Evolutionary conservation across 1,140 invertebrate genomes (phyloP).

Genomic region (Drosophila bifasciata): DNA sequence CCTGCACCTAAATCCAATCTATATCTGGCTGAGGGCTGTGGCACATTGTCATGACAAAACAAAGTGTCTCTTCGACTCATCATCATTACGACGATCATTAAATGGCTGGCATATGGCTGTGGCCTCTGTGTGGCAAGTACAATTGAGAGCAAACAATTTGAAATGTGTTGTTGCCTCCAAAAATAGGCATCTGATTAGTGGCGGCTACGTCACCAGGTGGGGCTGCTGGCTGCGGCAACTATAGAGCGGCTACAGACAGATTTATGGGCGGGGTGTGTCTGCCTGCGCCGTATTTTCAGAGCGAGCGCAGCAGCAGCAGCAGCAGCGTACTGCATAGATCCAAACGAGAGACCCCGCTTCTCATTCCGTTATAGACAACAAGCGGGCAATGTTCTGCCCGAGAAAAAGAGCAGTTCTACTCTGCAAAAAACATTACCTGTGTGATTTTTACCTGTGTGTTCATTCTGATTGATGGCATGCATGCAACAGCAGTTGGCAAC

Average conservation of each 20-base stretch:
- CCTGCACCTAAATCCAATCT: slow-evolving; percentile 37
- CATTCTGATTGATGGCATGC: slow-evolving; percentile 38
- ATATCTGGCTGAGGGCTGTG: slow-evolving; percentile 6
- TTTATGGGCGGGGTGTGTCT: slow-evolving; percentile 58
- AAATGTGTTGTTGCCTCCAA: slow-evolving; percentile 43
- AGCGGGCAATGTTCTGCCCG: slow-evolving; percentile 31
- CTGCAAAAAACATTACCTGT: slow-evolving; percentile 37
- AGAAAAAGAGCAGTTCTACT: slow-evolving; percentile 27
- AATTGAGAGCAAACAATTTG: slow-evolving; percentile 69
- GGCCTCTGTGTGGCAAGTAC: slow-evolving; percentile 42
- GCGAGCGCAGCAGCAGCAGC: slow-evolving; percentile 48
- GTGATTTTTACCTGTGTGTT: slow-evolving; percentile 17
- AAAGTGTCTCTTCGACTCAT: slow-evolving; percentile 44
- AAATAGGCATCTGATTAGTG: slow-evolving; percentile 79
- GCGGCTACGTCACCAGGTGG: slow-evolving; percentile 77
- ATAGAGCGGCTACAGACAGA: slow-evolving; percentile 24
- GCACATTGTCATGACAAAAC: slow-evolving; percentile 54
- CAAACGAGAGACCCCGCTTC: background rate
- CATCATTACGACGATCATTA: slow-evolving; percentile 29
- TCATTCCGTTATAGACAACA: slow-evolving; percentile 70
- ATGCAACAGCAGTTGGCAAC: slow-evolving; percentile 50
- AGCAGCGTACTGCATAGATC: slow-evolving; percentile 61
- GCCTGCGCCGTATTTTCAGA: slow-evolving; percentile 53
- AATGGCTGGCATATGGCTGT: slow-evolving; percentile 4
- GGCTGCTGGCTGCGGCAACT: slow-evolving; percentile 26